Evolutionary conservation across 2,113 vertebrate genomes (phyloP), one percentile per base, ranked within the genome.

Genomic region (Bagarius yarrelli): DNA sequence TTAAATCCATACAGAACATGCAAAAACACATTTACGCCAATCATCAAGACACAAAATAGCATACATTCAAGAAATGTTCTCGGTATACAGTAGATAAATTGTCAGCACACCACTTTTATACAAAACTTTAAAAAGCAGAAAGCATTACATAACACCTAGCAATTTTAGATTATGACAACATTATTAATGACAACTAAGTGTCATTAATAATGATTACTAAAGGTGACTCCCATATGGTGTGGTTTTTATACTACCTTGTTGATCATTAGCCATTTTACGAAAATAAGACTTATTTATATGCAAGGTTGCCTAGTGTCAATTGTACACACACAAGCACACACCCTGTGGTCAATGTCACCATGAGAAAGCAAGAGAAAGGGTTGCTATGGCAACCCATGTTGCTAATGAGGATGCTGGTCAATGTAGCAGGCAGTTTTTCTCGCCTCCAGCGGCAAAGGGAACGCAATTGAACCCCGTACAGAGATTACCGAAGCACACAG

Each of bases 321-420:
- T 72, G 40, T 55, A 60, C 19, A 60, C 23, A 75, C 70, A 83
- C 5, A 71, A 23, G 59, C 63, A 56, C 36, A 4, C 34, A 3
- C 23, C 56, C 81, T 80, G 87, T 80, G 85, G 75, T 76, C 86
- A 88, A 34, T 4, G 88, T 92, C 90, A 85, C 89, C 87, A 89
- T 69, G 83, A 81, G 73, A 47, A 85, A 83, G 83, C 77, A 76
- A 71, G 86, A 90, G 83, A 90, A 86, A 79, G 83, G 86, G 90
- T 93, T 89, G 85, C 89, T 86, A 91, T 91, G 88, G 89, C 25
- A 52, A 93, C 88, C 61, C 25, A 80, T 83, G 78, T 85, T 87
- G 32, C 82, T 90, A 91, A 92, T 92, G 91, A 92, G 88, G 86
- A 83, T 87, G 89, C 87, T 84, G 77, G 84, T 81, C 86, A 83